Evolutionary conservation across 2,888 invertebrate genomes (phyloP).

Genomic region (Papilio gigon): DNA sequence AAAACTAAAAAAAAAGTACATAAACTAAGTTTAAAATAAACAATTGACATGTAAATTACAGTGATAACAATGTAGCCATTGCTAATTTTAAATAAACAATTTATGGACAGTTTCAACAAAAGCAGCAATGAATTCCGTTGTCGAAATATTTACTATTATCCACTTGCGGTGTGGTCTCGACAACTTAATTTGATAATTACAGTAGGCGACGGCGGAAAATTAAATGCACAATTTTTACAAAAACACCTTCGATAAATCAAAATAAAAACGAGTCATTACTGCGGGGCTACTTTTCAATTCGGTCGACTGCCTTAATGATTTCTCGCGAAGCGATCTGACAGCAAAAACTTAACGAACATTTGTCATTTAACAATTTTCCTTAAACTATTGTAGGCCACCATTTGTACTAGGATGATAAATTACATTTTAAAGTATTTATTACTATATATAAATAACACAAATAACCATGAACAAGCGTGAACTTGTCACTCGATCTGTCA

Average conservation of each 20-base stretch:
- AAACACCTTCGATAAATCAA: slow-evolving; percentile 25
- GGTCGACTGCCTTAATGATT: slow-evolving; percentile 19
- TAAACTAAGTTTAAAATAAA: slow-evolving; percentile 4
- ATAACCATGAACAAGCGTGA: too few relatives aligned
- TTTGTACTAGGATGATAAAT: too few relatives aligned
- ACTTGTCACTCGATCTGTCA: too few relatives aligned
- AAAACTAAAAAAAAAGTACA: slow-evolving; percentile 12
- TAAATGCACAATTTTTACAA: slow-evolving; percentile 27
- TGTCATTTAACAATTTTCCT: background rate
- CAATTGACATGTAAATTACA: slow-evolving; percentile 30
- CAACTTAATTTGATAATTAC: slow-evolving; percentile 48
- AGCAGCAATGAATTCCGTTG: slow-evolving; percentile 25
- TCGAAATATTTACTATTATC: slow-evolving; percentile 26
- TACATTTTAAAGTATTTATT: too few relatives aligned
- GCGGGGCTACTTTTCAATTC: slow-evolving; percentile 20
- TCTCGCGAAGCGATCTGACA: slow-evolving; percentile 28
- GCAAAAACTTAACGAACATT: slow-evolving; percentile 11
- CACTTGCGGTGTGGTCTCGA: slow-evolving; percentile 42
- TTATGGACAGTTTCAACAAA: slow-evolving; percentile 24
- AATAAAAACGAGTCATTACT: slow-evolving; percentile 28
- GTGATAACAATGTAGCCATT: slow-evolving; percentile 19
- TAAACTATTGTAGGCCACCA: too few relatives aligned
- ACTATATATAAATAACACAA: too few relatives aligned
- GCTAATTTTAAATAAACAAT: slow-evolving; percentile 25
- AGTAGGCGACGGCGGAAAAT: slow-evolving; percentile 27